Evolutionary conservation across 2,797 vertebrate genomes (phyloP).

Genomic region (Siniperca scherzeri): DNA sequence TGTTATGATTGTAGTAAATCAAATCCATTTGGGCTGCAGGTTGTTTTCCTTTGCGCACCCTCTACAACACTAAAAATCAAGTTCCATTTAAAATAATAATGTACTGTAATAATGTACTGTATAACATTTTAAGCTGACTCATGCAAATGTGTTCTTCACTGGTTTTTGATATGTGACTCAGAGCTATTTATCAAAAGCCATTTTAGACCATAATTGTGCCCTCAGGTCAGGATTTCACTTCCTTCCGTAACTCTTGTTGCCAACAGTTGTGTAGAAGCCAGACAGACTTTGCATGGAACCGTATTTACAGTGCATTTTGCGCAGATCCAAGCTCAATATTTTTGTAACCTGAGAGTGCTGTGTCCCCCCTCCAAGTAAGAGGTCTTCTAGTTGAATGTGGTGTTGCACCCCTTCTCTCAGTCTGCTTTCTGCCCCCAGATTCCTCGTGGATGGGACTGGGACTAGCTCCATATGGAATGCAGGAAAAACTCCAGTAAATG

Average conservation of each 20-base stretch:
- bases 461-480: conserved; percentile 88
- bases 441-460: conserved; percentile 78
- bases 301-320: conserved; percentile 70
- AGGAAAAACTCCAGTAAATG: conserved; percentile 85
- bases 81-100: conserved; percentile 33
- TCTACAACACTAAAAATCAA: conserved; percentile 33
- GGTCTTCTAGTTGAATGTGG: conserved; percentile 72
- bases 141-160: conserved; percentile 42
- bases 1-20: conserved; percentile 60
- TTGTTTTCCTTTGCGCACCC: conserved; percentile 23
- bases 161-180: conserved; percentile 65
- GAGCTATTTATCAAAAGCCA: conserved; percentile 59
- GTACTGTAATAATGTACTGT: conserved; percentile 1
- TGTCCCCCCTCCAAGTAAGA: conserved; percentile 52
- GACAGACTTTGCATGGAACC: conserved; percentile 58
- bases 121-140: conserved; percentile 52
- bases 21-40: conserved; percentile 41
- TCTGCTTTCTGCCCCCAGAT: conserved; percentile 75
- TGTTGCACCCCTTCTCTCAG: conserved; percentile 67
- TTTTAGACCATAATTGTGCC: conserved; percentile 63
- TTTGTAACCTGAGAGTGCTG: conserved; percentile 79
- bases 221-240: conserved; percentile 69
- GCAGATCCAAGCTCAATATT: conserved; percentile 85
- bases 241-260: conserved; percentile 70
- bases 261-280: conserved; percentile 55